phyloP scores from a whole-genome alignment of 2,888 invertebrate genomes.

The Corythucha ciliata region DNA sequence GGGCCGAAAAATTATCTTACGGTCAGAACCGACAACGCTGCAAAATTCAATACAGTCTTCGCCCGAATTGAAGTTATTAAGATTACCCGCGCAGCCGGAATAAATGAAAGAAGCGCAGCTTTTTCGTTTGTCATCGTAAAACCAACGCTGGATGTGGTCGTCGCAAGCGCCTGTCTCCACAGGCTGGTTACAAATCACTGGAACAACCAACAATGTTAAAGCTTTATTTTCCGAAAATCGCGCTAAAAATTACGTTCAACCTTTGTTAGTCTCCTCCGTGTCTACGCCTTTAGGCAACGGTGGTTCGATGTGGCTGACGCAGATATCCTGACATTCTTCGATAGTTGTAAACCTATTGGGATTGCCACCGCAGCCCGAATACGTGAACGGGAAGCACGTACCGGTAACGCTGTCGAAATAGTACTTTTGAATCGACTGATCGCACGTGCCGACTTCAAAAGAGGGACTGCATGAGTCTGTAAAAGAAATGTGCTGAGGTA shows the following conservation, averaged over 20 bases:
- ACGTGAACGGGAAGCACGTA: slow-evolving; percentile 57
- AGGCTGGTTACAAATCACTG: slow-evolving; percentile 56
- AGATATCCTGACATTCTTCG: slow-evolving; percentile 66
- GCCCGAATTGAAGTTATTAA: slow-evolving; percentile 70
- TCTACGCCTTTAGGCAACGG: slow-evolving; percentile 41
- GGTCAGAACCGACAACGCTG: slow-evolving; percentile 33
- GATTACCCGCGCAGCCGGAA: slow-evolving; percentile 79
- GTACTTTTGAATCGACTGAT: slow-evolving; percentile 54
- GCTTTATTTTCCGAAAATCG: neutral
- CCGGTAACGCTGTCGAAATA: slow-evolving; percentile 56
- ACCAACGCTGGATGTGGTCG: slow-evolving; percentile 49
- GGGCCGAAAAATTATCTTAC: slow-evolving; percentile 17
- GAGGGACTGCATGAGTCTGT: slow-evolving; percentile 51
- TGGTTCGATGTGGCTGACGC: slow-evolving; percentile 51
- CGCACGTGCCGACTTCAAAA: slow-evolving; percentile 59
- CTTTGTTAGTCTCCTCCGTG: slow-evolving; percentile 15
- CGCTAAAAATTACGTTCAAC: neutral
- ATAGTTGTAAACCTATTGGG: slow-evolving; percentile 62
- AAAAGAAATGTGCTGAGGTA: too few species aligned
- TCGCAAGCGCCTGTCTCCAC: slow-evolving; percentile 55
- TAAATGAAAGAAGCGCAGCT: slow-evolving; percentile 73
- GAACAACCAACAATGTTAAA: slow-evolving; percentile 8
- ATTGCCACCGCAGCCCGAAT: slow-evolving; percentile 63
- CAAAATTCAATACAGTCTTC: slow-evolving; percentile 59
- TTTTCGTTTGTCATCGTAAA: slow-evolving; percentile 57